Conservation (phyloP, 1,140 invertebrate genomes). For the Belonocnema kinseyi region DNA sequence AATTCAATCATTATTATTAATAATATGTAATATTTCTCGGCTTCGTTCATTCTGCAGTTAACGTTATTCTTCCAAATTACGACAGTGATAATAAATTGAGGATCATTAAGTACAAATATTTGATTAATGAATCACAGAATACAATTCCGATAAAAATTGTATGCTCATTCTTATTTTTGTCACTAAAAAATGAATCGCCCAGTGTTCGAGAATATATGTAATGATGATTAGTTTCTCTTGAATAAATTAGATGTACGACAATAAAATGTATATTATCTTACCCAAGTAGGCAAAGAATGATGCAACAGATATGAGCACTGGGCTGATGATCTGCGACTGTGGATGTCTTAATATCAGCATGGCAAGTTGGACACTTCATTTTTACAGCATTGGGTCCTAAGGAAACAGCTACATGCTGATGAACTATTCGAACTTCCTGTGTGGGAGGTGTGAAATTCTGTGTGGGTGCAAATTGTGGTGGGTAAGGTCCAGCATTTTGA, state of each 20-base stretch:
- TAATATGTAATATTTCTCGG: too few species aligned
- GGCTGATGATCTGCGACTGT: constrained; percentile 72
- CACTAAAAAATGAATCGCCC: too few species aligned
- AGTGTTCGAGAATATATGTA: too few species aligned
- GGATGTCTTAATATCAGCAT: constrained; percentile 68
- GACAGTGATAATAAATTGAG: too few species aligned
- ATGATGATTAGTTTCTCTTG: not conserved
- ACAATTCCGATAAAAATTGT: too few species aligned
- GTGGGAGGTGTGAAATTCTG: constrained; percentile 49
- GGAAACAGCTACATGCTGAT: constrained; percentile 59
- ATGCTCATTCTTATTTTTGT: too few species aligned
- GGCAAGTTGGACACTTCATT: constrained; percentile 70
- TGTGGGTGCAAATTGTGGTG: constrained; percentile 42
- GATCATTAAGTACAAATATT: too few species aligned
- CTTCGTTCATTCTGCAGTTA: too few species aligned
- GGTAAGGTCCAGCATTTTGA: constrained; percentile 41
- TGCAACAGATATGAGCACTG: constrained; percentile 70
- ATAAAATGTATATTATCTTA: constrained; percentile 45
- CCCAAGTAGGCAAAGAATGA: constrained; percentile 72
- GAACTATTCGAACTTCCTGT: constrained; percentile 61
- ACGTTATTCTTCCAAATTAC: too few species aligned
- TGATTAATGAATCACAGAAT: too few species aligned
- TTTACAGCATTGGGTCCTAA: constrained; percentile 66
- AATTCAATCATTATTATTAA: too few species aligned
- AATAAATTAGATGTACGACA: not conserved